Evolutionary conservation across 2,797 vertebrate species (phyloP), one percentile per base, ranked within the genome.

Genomic region (Hybognathus amarus): DNA sequence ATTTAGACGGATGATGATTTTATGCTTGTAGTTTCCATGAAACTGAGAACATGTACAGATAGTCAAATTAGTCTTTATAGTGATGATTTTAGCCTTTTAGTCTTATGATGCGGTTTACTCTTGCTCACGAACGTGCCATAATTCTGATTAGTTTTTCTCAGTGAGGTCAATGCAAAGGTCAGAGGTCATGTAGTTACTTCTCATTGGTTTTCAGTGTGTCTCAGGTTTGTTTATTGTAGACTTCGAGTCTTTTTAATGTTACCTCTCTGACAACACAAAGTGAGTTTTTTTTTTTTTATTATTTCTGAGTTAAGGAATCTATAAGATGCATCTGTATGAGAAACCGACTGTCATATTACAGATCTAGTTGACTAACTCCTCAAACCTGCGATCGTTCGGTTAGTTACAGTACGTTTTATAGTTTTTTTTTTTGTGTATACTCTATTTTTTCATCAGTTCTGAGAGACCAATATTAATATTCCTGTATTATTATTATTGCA

Each of bases 11-110:
- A 9, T 45, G 67, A 38, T 76, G 24, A 77, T 82, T 45, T 40
- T 74, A 89, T 89, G 63, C 79, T 89, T 89, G 89, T 94, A 94
- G 94, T 95, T 95, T 95, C 94, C 91, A 91, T 95, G 94, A 95
- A 95, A 95, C 94, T 91, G 91, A 64, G 80, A 79, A 69, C 27
- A n/a, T 61, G 59, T 80, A 27, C 52, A 86, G 20, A 45, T 30
- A 64, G 18, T 77, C 66, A 33, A 22, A 68, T 54, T 78, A 1
- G 15, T 36, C 27, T 68, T 77, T 47, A 47, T 12, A 8, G 24
- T 61, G 8, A 18, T 27, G 52, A 40, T 47, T 74, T 66, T 64
- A 67, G 61, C 63, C 27, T 80, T 63, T 75, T 76, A 40, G 33
- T 42, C 8, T 78, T 56, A 59, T 77, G 27, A 22, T 80, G 33